Evolutionary conservation across 1,140 invertebrate genomes (phyloP).

Genomic region (Gryon sp.): DNA sequence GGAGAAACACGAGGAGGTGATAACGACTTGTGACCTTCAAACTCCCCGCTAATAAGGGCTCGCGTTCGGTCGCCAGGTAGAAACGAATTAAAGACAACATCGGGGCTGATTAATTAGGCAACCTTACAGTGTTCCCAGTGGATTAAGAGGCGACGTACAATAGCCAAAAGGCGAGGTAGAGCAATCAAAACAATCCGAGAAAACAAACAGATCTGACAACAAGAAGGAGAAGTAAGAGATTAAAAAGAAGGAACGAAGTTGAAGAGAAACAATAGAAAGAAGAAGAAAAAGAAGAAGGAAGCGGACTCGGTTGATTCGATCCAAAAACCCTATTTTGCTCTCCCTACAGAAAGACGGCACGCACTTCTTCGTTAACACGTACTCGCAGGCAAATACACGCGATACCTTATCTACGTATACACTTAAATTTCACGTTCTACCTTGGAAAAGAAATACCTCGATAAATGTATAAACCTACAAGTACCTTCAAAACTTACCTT

Average conservation of each 20-base stretch:
- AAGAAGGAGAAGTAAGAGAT: constrained; percentile 4
- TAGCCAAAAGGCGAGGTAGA: constrained; percentile 30
- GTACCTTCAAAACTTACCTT: constrained; percentile 78
- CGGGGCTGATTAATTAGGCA: background rate
- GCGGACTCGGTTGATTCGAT: constrained; percentile 17
- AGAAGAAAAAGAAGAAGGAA: constrained; percentile 22
- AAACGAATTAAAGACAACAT: constrained; percentile 7
- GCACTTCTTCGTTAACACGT: constrained; percentile 49
- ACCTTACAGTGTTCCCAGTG: background rate
- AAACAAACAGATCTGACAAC: constrained; percentile 1
- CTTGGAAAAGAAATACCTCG: constrained; percentile 78
- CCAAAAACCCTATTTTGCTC: constrained; percentile 36
- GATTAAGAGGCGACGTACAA: constrained; percentile 13
- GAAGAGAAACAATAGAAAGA: constrained; percentile 9
- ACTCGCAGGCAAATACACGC: constrained; percentile 39
- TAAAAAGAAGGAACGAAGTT: constrained; percentile 15
- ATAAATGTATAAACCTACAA: constrained; percentile 72
- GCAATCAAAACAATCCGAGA: constrained; percentile 36
- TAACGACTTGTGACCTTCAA: constrained; percentile 78
- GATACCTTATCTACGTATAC: constrained; percentile 59
- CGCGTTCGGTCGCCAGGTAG: constrained; percentile 42
- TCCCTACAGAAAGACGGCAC: constrained; percentile 34
- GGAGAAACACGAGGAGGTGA: constrained; percentile 77
- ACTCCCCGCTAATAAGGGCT: constrained; percentile 65
- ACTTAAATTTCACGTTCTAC: constrained; percentile 68